Percentiles rank a stretch among this genome's conserved stretches.
phyloP scores from a whole-genome alignment of 2,888 invertebrate genomes.

The Syritta pipiens region DNA sequence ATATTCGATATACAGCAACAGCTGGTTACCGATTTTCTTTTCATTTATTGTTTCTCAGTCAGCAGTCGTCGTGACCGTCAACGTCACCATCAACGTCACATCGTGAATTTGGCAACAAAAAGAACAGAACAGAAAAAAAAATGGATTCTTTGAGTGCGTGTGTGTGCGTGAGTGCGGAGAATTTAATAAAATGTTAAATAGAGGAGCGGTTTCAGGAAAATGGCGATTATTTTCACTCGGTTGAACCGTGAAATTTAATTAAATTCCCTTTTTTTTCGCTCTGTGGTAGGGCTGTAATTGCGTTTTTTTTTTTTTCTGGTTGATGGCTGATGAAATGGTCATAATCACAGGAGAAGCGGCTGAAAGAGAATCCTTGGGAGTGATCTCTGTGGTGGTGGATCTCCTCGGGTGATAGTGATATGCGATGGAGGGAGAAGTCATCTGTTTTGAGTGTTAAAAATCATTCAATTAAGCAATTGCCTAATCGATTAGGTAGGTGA shows the following conservation, averaged over 20 bases:
- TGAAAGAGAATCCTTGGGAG: not conserved
- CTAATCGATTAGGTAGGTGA: constrained; percentile 37
- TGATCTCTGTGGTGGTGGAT: too few species aligned
- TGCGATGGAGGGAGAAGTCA: constrained; percentile 22
- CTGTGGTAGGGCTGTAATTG: constrained; percentile 34
- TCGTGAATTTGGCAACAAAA: too few species aligned
- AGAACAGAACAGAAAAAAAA: too few species aligned
- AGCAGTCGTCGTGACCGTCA: constrained; percentile 12
- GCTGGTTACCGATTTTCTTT: constrained; percentile 50
- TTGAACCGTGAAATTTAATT: constrained; percentile 54
- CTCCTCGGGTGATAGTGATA: not conserved
- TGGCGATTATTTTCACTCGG: constrained; percentile 53
- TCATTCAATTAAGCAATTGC: constrained; percentile 48
- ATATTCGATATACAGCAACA: constrained; percentile 53
- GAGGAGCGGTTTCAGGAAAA: constrained; percentile 43
- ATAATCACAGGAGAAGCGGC: constrained; percentile 16
- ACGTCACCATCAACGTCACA: too few species aligned
- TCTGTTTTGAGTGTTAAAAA: constrained; percentile 31
- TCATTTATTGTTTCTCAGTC: constrained; percentile 28
- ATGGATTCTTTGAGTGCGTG: constrained; percentile 29
- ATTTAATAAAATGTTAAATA: constrained; percentile 62
- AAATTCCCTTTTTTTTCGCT: constrained; percentile 35
- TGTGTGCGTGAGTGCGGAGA: constrained; percentile 44
- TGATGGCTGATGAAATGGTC: constrained; percentile 13
- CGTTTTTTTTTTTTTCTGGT: not conserved